Base-by-base conservation (phyloP, 2,888 invertebrate species). In the Nebria salina region DNA sequence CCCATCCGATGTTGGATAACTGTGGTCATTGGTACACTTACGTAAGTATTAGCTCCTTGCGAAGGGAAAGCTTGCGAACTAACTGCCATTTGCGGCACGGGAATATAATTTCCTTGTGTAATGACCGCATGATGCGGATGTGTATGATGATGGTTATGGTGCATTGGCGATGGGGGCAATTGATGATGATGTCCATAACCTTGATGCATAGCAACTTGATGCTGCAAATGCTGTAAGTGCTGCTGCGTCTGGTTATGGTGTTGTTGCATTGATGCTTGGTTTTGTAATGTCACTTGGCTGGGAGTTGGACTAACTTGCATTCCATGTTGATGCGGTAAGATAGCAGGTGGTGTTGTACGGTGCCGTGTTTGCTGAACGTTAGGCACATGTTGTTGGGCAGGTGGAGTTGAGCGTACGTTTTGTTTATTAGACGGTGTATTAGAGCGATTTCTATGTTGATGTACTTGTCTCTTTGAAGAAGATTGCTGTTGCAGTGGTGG, bases 1-100 rank as follows among this genome's bases (percentile, higher is more conserved):
- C 90, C 87, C 90, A 91, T 91, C 65, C 89, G 85, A 80, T 89
- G 89, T 84, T 93, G 94, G 72, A 94, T 93, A 0, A 93, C 93
- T 43, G 93, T 92, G 0, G 93, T 92, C 90, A 93, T 93, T 9
- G 93, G 92, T 13, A 92, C 91, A n/a, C 92, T 92, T 72, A 94
- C 93, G 85, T 93, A 92, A 1, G 92, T 91, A 83, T 92, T 91
- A 2, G 91, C 89, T 54, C 89, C 87, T 54, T 91, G 91, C 2
- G 90, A 90, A 1, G 92, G 89, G 83, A 91, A 91, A 0, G 89
- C 89, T 82, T 91, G 90, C 0, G 92, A 90, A 81, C 92, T 92
- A 13, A 91, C 92, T 0, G 91, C 90, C 88, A 93, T 91, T 83
- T 90, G 89, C 3, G 89, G 88, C 81, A 91, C 90, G 5, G 91